Base-by-base conservation (phyloP, 30 jellyfish, hydroid and myxozoan genomes). In the Catostylus mosaicus region DNA sequence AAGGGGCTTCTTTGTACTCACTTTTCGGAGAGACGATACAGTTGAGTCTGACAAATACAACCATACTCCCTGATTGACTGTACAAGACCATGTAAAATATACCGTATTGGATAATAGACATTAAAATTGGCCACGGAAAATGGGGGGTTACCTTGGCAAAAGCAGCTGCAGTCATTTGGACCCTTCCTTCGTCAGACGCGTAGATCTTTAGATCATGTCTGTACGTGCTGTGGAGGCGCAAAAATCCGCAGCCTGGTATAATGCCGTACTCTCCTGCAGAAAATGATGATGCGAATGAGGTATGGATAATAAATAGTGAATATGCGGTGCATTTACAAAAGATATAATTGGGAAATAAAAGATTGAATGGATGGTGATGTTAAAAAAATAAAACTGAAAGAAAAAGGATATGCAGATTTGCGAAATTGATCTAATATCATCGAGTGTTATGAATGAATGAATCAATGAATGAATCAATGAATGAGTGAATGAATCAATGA, bases 161-260 rank as follows among this genome's bases (percentile, higher is more conserved):
- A 0, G 99, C 99, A 48, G 99, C 99, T 31, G 99, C 99, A 6
- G 99, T 95, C 90, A 90, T 88, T 52, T 95, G 99, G n/a, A 95
- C 99, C n/a, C 99, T 64, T 18, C 99, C 99, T 73, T 95, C 99
- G 77, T 95, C 99, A 0, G 98, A 89, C 26, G 99, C 97, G 51
- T 89, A 95, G n/a, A 95, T 90, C 62, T 95, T 95, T 74, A 95
- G 86, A 75, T 95, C 98, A 59, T 95, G 99, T 43, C 99, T 90
- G 80, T 95, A 95, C 23, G 99, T 95, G 83, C 99, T 95, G 88
- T 95, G 99, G 30, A 95, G 90, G 86, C 99, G 98, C 65, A 95
- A 73, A 48, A 95, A 91, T 30, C 99, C 99, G 77, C 96, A 89
- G 32, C 99, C 99, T 45, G 99, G 99, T 10, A 88, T 84, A 18